A percentile compares a stretch with the other conserved stretches of the same genome.
Evolutionary conservation across 30 jellyfish, hydroid and myxozoan genomes (phyloP).

Genomic region (Clytia hemisphaerica): DNA sequence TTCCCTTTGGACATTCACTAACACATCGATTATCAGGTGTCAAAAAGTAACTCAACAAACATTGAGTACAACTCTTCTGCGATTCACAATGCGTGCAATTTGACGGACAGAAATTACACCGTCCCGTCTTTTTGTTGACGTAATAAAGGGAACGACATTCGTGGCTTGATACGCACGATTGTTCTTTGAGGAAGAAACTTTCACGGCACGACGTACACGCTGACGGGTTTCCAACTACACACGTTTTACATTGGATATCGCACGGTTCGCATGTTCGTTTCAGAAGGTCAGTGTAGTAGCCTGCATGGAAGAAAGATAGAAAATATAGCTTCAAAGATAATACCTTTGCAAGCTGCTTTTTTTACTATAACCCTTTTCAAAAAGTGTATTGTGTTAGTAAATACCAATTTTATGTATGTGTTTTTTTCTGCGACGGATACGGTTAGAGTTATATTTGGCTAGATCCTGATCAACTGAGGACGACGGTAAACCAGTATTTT

Average conservation of each 20-base stretch:
- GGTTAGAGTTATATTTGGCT: no score
- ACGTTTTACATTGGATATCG: slow-evolving; percentile 49
- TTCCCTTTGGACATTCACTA: slow-evolving; percentile 69
- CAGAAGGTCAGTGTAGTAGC: slow-evolving; percentile 52
- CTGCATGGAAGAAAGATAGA: no score
- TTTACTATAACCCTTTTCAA: neutral
- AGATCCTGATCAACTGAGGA: no score
- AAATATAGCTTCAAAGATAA: no score
- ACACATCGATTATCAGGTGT: slow-evolving; percentile 52
- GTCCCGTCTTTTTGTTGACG: slow-evolving; percentile 58
- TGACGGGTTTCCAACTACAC: slow-evolving; percentile 42
- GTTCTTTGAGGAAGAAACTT: slow-evolving; percentile 44
- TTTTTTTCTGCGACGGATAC: no score
- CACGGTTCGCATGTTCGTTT: slow-evolving; percentile 78
- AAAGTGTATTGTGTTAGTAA: no score
- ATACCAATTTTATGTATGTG: no score
- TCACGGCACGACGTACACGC: slow-evolving; percentile 63
- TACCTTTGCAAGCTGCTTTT: neutral
- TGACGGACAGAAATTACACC: slow-evolving; percentile 73
- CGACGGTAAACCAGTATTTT: no score
- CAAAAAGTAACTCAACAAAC: slow-evolving; percentile 44
- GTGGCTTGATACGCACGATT: slow-evolving; percentile 53
- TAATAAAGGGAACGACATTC: slow-evolving; percentile 60
- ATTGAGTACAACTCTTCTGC: slow-evolving; percentile 48
- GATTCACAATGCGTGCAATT: slow-evolving; percentile 73